Conservation (phyloP, 35 echinoderm and acorn worm genomes). For the Apostichopus japonicus region DNA sequence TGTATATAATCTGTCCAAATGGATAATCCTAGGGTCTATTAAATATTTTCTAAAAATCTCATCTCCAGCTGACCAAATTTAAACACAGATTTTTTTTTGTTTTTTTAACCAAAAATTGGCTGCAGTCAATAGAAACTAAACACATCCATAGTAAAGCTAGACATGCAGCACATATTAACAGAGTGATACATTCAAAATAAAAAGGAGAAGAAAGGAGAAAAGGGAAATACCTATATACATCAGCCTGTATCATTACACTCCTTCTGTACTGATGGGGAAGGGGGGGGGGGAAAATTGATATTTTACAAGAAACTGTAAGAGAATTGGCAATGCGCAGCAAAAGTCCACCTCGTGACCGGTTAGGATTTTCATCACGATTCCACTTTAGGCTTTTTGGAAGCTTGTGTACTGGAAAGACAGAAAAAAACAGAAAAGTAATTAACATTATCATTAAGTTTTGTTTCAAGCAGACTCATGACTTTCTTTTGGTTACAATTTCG, state of each 20-base stretch:
- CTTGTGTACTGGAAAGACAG: background rate
- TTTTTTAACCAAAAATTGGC: too few relatives aligned
- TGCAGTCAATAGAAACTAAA: background rate
- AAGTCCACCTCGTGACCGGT: background rate
- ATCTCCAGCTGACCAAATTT: too few relatives aligned
- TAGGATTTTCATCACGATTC: conserved; percentile 26
- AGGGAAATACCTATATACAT: conserved; percentile 13
- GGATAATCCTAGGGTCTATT: too few relatives aligned
- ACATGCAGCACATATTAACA: conserved; percentile 26
- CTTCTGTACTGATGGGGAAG: background rate
- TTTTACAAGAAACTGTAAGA: conserved; percentile 18
- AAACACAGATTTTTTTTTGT: too few relatives aligned
- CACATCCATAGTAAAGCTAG: background rate
- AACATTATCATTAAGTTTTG: background rate
- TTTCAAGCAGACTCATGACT: background rate
- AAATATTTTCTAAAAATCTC: too few relatives aligned
- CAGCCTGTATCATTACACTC: conserved; percentile 42
- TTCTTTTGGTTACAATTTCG: too few relatives aligned
- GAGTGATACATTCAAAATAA: background rate
- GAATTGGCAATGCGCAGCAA: conserved; percentile 33
- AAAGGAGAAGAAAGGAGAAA: background rate
- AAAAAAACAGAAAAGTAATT: background rate
- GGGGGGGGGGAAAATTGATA: background rate
- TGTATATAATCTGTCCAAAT: too few relatives aligned
- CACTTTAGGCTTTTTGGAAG: conserved; percentile 35